Percentiles rank a stretch among this genome's conserved stretches.
phyloP scores from a whole-genome alignment of 2,888 invertebrate genomes.

The Temnothorax ravouxi region DNA sequence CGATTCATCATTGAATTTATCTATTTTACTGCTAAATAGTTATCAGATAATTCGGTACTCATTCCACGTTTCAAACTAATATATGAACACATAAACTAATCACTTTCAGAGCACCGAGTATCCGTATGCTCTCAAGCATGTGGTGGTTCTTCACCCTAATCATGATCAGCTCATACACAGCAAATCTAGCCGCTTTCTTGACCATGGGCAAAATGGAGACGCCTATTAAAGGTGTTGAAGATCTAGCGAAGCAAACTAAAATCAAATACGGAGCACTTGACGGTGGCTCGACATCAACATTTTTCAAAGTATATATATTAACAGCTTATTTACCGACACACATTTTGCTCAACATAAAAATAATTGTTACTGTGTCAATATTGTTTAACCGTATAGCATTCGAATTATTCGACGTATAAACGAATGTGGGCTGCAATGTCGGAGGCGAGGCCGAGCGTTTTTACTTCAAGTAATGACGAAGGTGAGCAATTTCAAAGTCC shows the following conservation, averaged over 20 bases:
- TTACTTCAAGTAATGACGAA: conserved; percentile 94
- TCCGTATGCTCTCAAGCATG: conserved; percentile 96
- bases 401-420: conserved; percentile 97
- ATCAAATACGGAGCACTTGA: conserved; percentile 98
- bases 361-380: conserved; percentile 10
- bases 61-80: not conserved
- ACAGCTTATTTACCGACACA: not conserved
- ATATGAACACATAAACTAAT: not conserved
- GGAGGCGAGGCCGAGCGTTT: conserved; percentile 93
- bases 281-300: conserved; percentile 97
- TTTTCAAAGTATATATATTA: conserved; percentile 93
- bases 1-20: not conserved
- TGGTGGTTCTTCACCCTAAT: conserved; percentile 99
- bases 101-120: conserved; percentile 92
- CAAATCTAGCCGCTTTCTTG: conserved; percentile 97
- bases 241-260: conserved; percentile 97
- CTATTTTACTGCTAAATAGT: not conserved
- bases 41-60: not conserved
- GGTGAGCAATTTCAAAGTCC: conserved; percentile 86
- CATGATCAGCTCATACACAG: conserved; percentile 98
- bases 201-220: conserved; percentile 97
- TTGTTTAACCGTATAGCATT: conserved; percentile 90
- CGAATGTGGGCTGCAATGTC: conserved; percentile 99
- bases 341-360: conserved; percentile 4
- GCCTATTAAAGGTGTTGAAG: conserved; percentile 98